Evolutionary conservation across 2,797 vertebrate genomes (phyloP).

Genomic region (Rhincodon typus): DNA sequence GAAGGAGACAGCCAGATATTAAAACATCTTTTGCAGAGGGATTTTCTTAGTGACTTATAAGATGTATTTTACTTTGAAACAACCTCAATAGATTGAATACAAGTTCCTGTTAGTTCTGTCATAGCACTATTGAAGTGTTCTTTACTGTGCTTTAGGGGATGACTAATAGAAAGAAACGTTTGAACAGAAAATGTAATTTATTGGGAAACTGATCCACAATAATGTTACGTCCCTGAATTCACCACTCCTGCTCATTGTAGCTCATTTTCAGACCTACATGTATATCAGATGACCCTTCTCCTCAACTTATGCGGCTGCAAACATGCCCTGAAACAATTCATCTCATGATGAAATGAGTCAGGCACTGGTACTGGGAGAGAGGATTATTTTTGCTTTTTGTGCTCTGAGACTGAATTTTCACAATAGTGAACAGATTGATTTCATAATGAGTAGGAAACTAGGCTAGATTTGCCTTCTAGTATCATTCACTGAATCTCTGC

Average conservation of each 20-base stretch:
- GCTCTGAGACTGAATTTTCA: constrained; percentile 1
- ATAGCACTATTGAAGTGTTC: not conserved
- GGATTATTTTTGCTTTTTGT: constrained; percentile 14
- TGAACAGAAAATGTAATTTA: constrained; percentile 8
- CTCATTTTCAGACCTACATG: not conserved
- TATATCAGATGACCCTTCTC: not conserved
- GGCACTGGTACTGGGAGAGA: not conserved
- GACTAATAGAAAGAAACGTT: not conserved
- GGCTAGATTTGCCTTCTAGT: constrained; percentile 29
- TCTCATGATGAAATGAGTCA: not conserved
- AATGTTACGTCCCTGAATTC: not conserved
- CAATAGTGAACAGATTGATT: constrained; percentile 33
- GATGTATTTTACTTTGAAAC: not conserved
- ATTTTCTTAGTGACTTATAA: not conserved
- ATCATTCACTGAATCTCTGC: constrained; percentile 1
- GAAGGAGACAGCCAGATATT: not conserved
- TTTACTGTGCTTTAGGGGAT: not conserved
- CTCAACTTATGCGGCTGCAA: not conserved
- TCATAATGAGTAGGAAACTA: constrained; percentile 22
- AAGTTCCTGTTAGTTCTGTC: not conserved
- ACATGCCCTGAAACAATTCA: not conserved
- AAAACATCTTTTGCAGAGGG: not conserved
- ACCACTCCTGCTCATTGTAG: not conserved
- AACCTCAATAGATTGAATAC: not conserved
- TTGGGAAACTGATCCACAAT: not conserved